Conservation (phyloP, 2,888 invertebrate genomes). For the Ormyrus labotus region DNA sequence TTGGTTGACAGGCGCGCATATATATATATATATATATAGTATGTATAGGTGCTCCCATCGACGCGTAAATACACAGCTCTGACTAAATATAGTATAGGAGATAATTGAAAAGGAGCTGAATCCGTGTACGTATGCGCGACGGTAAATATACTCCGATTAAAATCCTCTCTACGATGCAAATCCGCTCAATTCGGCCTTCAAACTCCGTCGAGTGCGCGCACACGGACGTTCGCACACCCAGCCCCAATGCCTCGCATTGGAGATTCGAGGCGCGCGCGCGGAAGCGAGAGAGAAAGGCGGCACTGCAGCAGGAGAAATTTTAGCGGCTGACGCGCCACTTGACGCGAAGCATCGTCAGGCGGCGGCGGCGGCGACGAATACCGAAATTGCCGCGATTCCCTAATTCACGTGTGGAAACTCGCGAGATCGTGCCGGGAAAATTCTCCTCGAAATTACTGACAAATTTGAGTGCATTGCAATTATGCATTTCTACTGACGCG, state of each 20-base stretch:
- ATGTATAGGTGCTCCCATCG: neutral
- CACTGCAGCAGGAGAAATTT: constrained; percentile 15
- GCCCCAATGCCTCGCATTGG: neutral
- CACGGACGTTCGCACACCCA: neutral
- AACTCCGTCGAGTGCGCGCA: constrained; percentile 31
- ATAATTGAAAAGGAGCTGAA: constrained; percentile 28
- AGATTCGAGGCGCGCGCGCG: constrained; percentile 1
- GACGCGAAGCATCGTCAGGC: constrained; percentile 5
- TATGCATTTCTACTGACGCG: constrained; percentile 46
- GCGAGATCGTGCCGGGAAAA: constrained; percentile 49
- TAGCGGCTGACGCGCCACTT: constrained; percentile 28
- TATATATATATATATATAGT: too few relatives aligned
- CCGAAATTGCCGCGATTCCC: constrained; percentile 48
- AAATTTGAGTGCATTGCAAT: constrained; percentile 51
- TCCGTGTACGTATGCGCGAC: neutral
- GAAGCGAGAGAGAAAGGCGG: constrained; percentile 3
- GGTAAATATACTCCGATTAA: constrained; percentile 51
- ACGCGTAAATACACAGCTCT: neutral
- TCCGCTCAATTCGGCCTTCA: constrained; percentile 42
- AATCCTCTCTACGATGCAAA: constrained; percentile 49
- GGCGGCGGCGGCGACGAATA: neutral
- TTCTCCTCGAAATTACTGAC: constrained; percentile 48
- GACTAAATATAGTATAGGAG: neutral
- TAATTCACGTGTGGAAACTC: constrained; percentile 51
- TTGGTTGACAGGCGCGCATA: too few relatives aligned